These are phyloP conservation scores for Mormyrus lacerda DNA, from an alignment of 2,113 vertebrate genomes.

Conservation along the genomic window DNA sequence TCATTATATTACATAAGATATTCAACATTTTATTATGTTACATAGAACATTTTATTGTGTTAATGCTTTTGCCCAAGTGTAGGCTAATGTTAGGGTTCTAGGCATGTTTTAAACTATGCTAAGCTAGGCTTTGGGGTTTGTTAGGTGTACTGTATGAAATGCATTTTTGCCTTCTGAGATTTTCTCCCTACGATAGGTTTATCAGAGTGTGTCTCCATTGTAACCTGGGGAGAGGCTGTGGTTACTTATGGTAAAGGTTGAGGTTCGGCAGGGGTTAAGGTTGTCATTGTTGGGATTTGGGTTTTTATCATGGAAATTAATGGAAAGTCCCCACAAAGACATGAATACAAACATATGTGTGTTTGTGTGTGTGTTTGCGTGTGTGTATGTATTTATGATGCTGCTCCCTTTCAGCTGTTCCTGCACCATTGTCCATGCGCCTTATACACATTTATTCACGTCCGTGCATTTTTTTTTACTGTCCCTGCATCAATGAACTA, in stretches of 20 bases:
- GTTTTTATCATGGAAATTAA: not conserved
- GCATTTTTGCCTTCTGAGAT: too few species aligned
- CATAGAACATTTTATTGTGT: too few species aligned
- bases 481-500: not conserved
- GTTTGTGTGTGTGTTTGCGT: not conserved
- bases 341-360: not conserved
- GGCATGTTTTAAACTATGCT: too few species aligned
- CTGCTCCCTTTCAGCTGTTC: not conserved
- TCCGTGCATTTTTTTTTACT: not conserved
- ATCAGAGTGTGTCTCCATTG: too few species aligned
- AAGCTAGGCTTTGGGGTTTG: too few species aligned
- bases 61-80: too few species aligned
- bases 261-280: not conserved
- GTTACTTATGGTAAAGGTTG: not conserved
- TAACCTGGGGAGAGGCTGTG: too few species aligned
- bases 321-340: not conserved
- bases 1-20: too few species aligned
- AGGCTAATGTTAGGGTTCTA: too few species aligned
- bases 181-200: too few species aligned
- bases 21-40: too few species aligned
- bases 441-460: not conserved
- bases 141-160: too few species aligned
- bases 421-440: not conserved
- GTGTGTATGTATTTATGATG: not conserved
- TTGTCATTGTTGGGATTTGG: not conserved